Percentiles rank a stretch among this genome's conserved stretches.
phyloP scores from a whole-genome alignment of 2,888 invertebrate species.

The Operophtera brumata region DNA sequence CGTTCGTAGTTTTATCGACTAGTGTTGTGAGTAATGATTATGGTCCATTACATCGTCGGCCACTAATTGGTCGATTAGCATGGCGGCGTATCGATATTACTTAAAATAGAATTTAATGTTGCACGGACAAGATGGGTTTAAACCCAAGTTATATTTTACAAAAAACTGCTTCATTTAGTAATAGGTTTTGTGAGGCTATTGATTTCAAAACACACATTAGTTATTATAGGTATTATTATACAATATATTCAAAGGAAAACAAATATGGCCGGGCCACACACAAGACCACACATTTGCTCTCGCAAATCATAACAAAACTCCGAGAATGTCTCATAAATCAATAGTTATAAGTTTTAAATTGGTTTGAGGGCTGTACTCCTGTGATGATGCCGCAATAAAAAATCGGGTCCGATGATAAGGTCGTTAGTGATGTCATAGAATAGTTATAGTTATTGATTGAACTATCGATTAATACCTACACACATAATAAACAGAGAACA shows the following conservation, averaged over 20 bases:
- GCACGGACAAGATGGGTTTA: slow-evolving; percentile 9
- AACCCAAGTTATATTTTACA: not conserved
- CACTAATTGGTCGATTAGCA: slow-evolving; percentile 59
- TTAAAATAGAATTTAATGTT: slow-evolving; percentile 32
- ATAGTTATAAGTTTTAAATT: slow-evolving; percentile 19
- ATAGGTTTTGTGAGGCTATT: too few relatives aligned
- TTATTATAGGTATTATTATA: too few relatives aligned
- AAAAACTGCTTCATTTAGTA: too few relatives aligned
- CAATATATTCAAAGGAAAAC: too few relatives aligned
- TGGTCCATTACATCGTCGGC: slow-evolving; percentile 51
- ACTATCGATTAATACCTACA: not conserved
- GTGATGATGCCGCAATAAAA: slow-evolving; percentile 40
- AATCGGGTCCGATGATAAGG: slow-evolving; percentile 34
- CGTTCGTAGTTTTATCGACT: slow-evolving; percentile 61
- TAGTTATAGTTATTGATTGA: too few relatives aligned
- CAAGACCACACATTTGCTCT: slow-evolving; percentile 13
- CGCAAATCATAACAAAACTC: slow-evolving; percentile 13
- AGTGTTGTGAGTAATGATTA: slow-evolving; percentile 58
- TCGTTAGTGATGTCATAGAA: slow-evolving; percentile 28
- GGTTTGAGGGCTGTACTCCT: slow-evolving; percentile 25
- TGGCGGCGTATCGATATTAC: slow-evolving; percentile 32
- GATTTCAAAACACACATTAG: too few relatives aligned
- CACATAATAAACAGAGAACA: too few relatives aligned
- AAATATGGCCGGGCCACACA: not conserved
- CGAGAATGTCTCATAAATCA: slow-evolving; percentile 18